Conservation (phyloP, 2,113 vertebrate species). For the Melanocharis versteri region DNA sequence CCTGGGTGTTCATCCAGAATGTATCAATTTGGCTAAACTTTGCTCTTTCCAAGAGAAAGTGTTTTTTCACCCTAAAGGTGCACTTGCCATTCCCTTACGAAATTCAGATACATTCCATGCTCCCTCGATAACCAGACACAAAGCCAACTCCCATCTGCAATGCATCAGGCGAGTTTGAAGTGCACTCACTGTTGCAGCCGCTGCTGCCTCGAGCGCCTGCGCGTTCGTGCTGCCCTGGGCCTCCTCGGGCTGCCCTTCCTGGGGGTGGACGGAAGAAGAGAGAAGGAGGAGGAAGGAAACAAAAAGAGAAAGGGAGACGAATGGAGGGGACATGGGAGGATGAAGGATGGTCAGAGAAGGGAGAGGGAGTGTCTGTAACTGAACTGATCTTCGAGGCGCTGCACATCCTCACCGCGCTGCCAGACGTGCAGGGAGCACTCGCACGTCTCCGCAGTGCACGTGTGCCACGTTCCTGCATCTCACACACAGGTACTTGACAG, state of each 20-base stretch:
- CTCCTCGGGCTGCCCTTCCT: slow-evolving; percentile 78
- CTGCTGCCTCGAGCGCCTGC: slow-evolving; percentile 79
- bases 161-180: slow-evolving; percentile 43
- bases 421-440: slow-evolving; percentile 48
- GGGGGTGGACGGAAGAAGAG: slow-evolving; percentile 72
- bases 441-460: background rate
- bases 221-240: slow-evolving; percentile 73
- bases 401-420: slow-evolving; percentile 41
- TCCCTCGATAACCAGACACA: background rate
- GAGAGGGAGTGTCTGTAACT: slow-evolving; percentile 76
- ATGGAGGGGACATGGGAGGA: slow-evolving; percentile 74
- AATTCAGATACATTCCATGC: slow-evolving; percentile 43
- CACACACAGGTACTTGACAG: background rate
- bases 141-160: slow-evolving; percentile 25
- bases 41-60: slow-evolving; percentile 65
- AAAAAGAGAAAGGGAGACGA: slow-evolving; percentile 65
- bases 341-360: slow-evolving; percentile 77
- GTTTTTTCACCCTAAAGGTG: slow-evolving; percentile 57
- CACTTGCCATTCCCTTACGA: slow-evolving; percentile 34
- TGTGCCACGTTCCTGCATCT: background rate
- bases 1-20: slow-evolving; percentile 20
- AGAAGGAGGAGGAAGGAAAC: slow-evolving; percentile 61
- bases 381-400: slow-evolving; percentile 58
- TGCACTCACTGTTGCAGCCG: slow-evolving; percentile 80
- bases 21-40: slow-evolving; percentile 47